Base-by-base conservation (phyloP, 2,888 invertebrate species). In the Sturmia bella region DNA sequence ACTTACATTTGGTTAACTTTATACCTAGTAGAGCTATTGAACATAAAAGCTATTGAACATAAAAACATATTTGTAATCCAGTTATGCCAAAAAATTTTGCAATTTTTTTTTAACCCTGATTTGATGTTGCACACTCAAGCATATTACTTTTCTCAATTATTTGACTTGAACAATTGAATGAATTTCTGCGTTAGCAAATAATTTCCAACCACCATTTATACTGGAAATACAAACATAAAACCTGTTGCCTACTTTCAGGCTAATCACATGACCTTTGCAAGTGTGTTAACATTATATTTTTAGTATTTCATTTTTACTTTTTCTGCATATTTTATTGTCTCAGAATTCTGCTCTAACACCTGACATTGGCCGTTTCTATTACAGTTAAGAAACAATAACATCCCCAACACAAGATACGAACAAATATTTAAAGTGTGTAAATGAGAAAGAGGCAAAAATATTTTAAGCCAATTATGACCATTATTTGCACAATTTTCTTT, bases 331-430 rank as follows among this genome's bases (percentile, higher is more conserved):
- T 59, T 50, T 39, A 64, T 57, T 32, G 19, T 5, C 52, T 68
- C 54, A 54, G 12, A 32, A 37, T 37, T 11, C 54, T 11, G 45
- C 17, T 37, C 76, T 61, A 56, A 66, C 76, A 66, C 39, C 78
- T 88, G 88, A 88, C 88, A 89, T 88, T 88, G 88, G 86, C 85
- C 86, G 68, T 64, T 21, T 70, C 61, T 74, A 70, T 75, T 70
- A 69, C 79, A 76, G 70, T 61, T 79, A 77, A 77, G 56, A 73
- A 72, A 63, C 66, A 80, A 83, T 48, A 81, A 83, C 9, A 6
- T 84, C 7, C n/a, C 17, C 5, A 37, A 48, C 0, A 54, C 17
- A 54, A 15, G 24, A 63, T 24, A 13, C 50, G 5, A 48, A 27
- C 15, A 66, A 64, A 2, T 17, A 45, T 9, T 12, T 0, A 15